Conservation (phyloP, 2,888 invertebrate species). For the Drosophila affinis region DNA sequence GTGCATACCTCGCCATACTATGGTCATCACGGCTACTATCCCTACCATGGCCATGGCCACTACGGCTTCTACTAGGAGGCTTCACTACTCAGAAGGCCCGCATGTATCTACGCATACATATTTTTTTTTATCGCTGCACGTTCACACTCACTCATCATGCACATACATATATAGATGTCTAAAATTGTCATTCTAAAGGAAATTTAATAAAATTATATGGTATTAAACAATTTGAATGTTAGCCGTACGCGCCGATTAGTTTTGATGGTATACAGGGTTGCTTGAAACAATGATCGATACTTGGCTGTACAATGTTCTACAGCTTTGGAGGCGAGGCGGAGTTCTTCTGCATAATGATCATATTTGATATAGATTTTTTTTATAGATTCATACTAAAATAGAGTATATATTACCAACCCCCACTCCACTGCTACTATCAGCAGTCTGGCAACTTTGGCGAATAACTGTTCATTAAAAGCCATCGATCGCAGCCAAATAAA, state of each 20-base stretch:
- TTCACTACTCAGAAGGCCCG: not conserved
- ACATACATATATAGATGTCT: constrained; percentile 9
- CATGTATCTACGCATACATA: constrained; percentile 12
- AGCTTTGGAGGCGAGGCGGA: too few species aligned
- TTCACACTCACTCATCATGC: constrained; percentile 23
- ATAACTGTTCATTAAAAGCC: constrained; percentile 18
- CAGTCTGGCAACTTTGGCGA: not conserved
- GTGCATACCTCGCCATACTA: constrained; percentile 63
- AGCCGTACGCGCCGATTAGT: not conserved
- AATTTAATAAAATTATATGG: not conserved
- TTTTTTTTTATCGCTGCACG: constrained; percentile 39
- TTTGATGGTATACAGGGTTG: too few species aligned
- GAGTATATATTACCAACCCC: not conserved
- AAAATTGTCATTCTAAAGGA: not conserved
- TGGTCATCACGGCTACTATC: constrained; percentile 68
- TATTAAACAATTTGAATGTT: not conserved
- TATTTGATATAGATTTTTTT: too few species aligned
- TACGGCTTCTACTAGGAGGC: constrained; percentile 60
- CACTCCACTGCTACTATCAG: not conserved
- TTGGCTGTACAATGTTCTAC: too few species aligned
- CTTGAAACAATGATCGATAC: too few species aligned
- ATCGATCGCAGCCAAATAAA: not conserved
- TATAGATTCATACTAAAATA: too few species aligned
- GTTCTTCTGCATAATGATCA: too few species aligned
- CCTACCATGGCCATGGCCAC: constrained; percentile 74